Conservation (phyloP, 1,140 invertebrate genomes). For the Neodiprion virginianus region DNA sequence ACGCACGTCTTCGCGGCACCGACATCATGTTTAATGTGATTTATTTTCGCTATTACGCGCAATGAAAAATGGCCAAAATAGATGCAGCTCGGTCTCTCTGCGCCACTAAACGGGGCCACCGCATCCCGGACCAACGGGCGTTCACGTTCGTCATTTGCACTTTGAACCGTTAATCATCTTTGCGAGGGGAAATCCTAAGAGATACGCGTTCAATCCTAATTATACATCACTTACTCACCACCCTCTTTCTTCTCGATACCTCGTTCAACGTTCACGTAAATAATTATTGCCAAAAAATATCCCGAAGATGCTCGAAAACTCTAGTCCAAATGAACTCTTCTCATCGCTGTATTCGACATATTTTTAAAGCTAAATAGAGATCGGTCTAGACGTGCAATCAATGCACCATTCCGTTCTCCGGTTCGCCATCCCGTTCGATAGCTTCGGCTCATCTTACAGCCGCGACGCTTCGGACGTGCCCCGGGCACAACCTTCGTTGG, state of each 20-base stretch:
- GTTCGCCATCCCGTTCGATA: constrained; percentile 37
- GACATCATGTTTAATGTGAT: constrained; percentile 53
- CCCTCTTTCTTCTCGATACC: too few relatives aligned
- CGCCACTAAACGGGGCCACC: constrained; percentile 1
- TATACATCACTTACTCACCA: not conserved
- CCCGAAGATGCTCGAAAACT: too few relatives aligned
- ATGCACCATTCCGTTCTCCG: not conserved
- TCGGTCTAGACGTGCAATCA: too few relatives aligned
- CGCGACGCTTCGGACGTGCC: constrained; percentile 44
- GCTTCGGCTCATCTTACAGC: constrained; percentile 35
- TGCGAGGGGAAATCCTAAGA: not conserved
- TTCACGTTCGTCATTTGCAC: not conserved
- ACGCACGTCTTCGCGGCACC: constrained; percentile 28
- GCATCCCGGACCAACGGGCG: not conserved
- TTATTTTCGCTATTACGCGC: constrained; percentile 47
- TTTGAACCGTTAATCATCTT: not conserved
- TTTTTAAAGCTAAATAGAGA: too few relatives aligned
- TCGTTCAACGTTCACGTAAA: too few relatives aligned
- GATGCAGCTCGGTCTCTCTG: constrained; percentile 24
- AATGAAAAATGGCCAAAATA: constrained; percentile 52
- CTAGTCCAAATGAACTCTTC: too few relatives aligned
- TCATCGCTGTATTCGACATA: too few relatives aligned
- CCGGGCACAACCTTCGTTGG: constrained; percentile 50
- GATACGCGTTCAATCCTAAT: not conserved
- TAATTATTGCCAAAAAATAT: too few relatives aligned